Evolutionary conservation across 2,797 vertebrate genomes (phyloP), one percentile per base, ranked within the genome.

Genomic region (Eulemur albifrons): DNA sequence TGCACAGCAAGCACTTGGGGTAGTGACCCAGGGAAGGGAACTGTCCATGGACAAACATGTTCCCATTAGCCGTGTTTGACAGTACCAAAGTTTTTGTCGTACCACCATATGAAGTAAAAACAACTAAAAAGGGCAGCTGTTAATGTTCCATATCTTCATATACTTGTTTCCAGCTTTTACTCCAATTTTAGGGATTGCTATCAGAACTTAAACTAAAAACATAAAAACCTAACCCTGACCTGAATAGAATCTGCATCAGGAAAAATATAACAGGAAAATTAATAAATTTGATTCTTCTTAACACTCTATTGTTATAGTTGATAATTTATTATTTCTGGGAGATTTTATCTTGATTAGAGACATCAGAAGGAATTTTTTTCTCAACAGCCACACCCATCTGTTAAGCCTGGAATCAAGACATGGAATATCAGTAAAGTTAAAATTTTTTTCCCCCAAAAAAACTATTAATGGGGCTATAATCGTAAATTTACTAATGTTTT

Each of bases 381-480:
- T 43, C 52, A 81, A 70, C 25, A 91, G 45, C 18, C 88, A 67
- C 10, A 45, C 43, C 69, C 54, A 69, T 81, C 45, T 94, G 61
- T 35, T 84, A 79, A 88, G 27, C 50, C 32, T 84, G 27, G 87
- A 94, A 72, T 70, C 25, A 88, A 93, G 54, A 30, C 45, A 85
- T 5, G 90, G 72, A 82, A n/a, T 86, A 54, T 93, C 67, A 91
- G 30, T 95, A 95, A 83, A 89, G 30, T 84, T 94, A 79, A 80
- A 94, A 81, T 95, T 67, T 90, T 92, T 83, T 94, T 87, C n/a
- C 25, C 57, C 20, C 18, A 5, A 10, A 27, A 54, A 80, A 87
- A 40, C 45, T 82, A 77, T 77, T 79, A 77, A 59, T 76, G 59
- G 43, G n/a, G 2, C 18, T 48, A 63, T 61, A 32, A 87, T 88